A percentile compares a stretch with the other conserved stretches of the same genome.
phyloP scores from a whole-genome alignment of 2,888 invertebrate species.

The Hanleya hanleyi region DNA sequence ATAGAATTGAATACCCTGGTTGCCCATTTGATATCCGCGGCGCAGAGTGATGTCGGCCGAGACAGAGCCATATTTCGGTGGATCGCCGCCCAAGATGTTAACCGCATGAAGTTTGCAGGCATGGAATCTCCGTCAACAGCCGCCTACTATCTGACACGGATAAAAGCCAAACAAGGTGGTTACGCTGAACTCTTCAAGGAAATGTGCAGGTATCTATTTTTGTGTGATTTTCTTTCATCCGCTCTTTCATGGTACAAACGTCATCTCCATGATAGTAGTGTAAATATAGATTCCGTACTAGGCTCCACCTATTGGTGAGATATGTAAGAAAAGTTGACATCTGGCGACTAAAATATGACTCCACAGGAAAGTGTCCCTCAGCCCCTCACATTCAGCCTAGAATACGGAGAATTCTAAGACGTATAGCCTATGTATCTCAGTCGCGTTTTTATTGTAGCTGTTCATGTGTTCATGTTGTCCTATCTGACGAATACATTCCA shows the following conservation, averaged over 20 bases:
- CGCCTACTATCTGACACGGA: slow-evolving; percentile 30
- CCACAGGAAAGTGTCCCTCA: not conserved
- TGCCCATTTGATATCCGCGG: not conserved
- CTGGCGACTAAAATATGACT: not conserved
- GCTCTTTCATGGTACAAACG: no score
- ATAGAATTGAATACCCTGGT: no score
- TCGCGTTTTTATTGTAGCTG: no score
- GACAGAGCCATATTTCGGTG: slow-evolving; percentile 48
- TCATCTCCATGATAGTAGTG: no score
- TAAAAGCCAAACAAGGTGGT: slow-evolving; percentile 41
- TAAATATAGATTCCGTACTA: no score
- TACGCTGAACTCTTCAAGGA: slow-evolving; percentile 51
- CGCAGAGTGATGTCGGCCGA: not conserved
- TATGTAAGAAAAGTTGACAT: not conserved
- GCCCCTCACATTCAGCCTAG: no score
- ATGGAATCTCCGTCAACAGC: slow-evolving; percentile 20
- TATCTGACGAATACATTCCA: no score
- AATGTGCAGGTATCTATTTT: slow-evolving; percentile 43
- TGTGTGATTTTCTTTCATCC: no score
- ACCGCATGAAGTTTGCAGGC: slow-evolving; percentile 39
- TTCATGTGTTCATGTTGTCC: no score
- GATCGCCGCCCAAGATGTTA: slow-evolving; percentile 44
- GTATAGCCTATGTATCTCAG: no score
- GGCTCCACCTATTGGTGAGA: no score
- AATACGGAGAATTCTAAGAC: no score